Evolutionary conservation across 1,140 invertebrate species (phyloP).

Genomic region (Stegodyphus mimosarum): DNA sequence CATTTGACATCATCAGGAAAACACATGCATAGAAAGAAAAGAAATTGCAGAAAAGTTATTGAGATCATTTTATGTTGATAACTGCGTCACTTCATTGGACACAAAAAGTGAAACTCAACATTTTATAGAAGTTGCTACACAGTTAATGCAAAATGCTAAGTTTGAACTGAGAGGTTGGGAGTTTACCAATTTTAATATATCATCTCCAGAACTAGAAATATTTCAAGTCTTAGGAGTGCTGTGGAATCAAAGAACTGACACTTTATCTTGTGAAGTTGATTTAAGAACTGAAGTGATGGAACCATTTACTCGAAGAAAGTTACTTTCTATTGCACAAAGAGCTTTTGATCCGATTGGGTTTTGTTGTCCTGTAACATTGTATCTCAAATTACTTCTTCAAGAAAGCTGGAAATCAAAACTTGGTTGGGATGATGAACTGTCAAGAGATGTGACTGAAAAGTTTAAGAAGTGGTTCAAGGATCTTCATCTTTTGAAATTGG

Average conservation of each 20-base stretch:
- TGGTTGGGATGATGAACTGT: slow-evolving; percentile 8
- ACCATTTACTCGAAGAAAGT: neutral
- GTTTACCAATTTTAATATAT: neutral
- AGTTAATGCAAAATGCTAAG: neutral
- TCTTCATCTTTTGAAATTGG: slow-evolving; percentile 2
- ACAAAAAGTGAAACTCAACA: neutral
- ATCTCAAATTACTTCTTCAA: slow-evolving; percentile 17
- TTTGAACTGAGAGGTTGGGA: slow-evolving; percentile 9
- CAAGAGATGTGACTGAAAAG: slow-evolving; percentile 5
- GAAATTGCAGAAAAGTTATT: neutral
- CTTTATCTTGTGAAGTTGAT: no score
- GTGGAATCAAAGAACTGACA: neutral
- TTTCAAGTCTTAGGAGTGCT: slow-evolving; percentile 17
- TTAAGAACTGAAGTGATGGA: neutral
- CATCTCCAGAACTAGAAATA: slow-evolving; percentile 9
- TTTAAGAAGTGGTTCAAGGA: slow-evolving; percentile 14
- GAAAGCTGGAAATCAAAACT: slow-evolving; percentile 18
- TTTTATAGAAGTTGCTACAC: neutral
- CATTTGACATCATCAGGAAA: neutral
- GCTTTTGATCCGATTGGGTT: slow-evolving; percentile 22
- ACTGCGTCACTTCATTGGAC: slow-evolving; percentile 11
- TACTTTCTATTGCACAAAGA: neutral
- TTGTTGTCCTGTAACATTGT: slow-evolving; percentile 5
- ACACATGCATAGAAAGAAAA: neutral
- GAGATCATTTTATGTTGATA: slow-evolving; percentile 15